phyloP scores from a whole-genome alignment of 2,888 invertebrate genomes.

The Drepana falcataria region DNA sequence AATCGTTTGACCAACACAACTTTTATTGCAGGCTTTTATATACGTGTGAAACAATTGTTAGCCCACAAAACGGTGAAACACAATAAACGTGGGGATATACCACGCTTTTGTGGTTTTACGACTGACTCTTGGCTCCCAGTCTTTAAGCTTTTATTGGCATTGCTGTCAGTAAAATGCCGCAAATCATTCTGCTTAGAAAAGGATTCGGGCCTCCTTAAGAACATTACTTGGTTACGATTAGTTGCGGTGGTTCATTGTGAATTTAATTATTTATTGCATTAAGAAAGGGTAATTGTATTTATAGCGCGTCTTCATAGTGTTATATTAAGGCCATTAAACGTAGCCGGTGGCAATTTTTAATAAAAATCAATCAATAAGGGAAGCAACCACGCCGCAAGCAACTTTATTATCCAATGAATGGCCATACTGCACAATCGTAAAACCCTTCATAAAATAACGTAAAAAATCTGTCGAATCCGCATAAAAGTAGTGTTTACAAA shows the following conservation, averaged over 20 bases:
- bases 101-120: constrained; percentile 22
- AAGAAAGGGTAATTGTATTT: too few relatives aligned
- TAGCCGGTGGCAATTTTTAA: background rate
- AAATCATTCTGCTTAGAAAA: constrained; percentile 9
- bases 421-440: constrained; percentile 37
- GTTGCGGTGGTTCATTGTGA: background rate
- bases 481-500: constrained; percentile 71
- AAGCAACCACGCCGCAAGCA: constrained; percentile 2
- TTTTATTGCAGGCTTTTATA: constrained; percentile 54
- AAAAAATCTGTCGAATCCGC: constrained; percentile 52
- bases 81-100: constrained; percentile 30
- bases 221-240: background rate
- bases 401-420: constrained; percentile 15
- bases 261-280: too few relatives aligned
- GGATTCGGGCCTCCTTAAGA: background rate
- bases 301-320: too few relatives aligned
- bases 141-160: constrained; percentile 52
- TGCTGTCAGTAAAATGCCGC: constrained; percentile 29
- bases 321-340: background rate
- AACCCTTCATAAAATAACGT: constrained; percentile 36
- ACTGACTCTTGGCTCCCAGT: constrained; percentile 34
- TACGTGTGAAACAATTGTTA: constrained; percentile 65
- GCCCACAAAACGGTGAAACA: constrained; percentile 41
- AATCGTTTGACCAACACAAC: constrained; percentile 38
- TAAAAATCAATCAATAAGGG: background rate